Evolutionary conservation across 2,888 invertebrate genomes (phyloP).

Genomic region (Phaonia tiefii): DNA sequence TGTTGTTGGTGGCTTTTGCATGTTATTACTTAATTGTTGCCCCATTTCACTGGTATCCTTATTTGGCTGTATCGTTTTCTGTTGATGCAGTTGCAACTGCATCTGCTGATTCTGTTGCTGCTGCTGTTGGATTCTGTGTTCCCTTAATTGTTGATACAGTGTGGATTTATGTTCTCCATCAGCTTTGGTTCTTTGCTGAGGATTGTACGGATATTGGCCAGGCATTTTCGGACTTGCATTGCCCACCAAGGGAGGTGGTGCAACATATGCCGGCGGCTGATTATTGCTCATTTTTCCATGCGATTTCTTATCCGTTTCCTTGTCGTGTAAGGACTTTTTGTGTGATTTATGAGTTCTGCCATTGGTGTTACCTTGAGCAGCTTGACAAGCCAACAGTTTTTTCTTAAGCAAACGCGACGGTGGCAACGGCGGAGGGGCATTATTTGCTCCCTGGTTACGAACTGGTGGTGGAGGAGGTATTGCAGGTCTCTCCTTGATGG

Average conservation of each 20-base stretch:
- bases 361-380: constrained; percentile 29
- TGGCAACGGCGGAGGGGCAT: constrained; percentile 67
- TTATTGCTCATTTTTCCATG: constrained; percentile 58
- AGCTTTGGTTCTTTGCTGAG: constrained; percentile 73
- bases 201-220: constrained; percentile 70
- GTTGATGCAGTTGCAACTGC: too few species aligned
- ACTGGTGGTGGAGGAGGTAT: constrained; percentile 64
- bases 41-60: constrained; percentile 54
- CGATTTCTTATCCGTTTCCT: constrained; percentile 51
- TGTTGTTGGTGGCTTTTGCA: constrained; percentile 53
- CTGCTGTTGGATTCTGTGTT: constrained; percentile 67
- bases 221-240: constrained; percentile 52
- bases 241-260: constrained; percentile 63
- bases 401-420: constrained; percentile 66
- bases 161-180: constrained; percentile 73
- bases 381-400: constrained; percentile 37
- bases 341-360: constrained; percentile 53
- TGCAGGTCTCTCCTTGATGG: constrained; percentile 71
- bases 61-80: constrained; percentile 45
- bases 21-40: constrained; percentile 63
- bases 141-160: constrained; percentile 69
- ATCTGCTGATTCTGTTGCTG: constrained; percentile 53
- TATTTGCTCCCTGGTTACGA: constrained; percentile 47
- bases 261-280: constrained; percentile 67
- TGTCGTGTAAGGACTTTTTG: constrained; percentile 56